Evolutionary conservation across 2,113 vertebrate species (phyloP).

Genomic region (Halichoeres trimaculatus): DNA sequence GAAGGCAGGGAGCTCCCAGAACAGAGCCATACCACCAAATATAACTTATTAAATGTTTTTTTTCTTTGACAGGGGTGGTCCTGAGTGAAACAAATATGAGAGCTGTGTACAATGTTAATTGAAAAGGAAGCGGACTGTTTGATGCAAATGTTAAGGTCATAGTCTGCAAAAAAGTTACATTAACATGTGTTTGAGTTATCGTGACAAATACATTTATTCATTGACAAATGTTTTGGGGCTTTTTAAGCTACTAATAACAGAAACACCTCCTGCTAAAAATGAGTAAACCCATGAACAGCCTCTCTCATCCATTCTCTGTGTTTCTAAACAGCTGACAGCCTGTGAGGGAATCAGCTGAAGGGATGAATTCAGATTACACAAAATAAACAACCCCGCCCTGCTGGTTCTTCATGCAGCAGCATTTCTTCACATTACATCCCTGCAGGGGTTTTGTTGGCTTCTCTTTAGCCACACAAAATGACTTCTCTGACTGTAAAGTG

Average conservation of each 20-base stretch:
- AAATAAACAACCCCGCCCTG: slow-evolving; percentile 30
- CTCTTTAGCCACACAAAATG: slow-evolving; percentile 14
- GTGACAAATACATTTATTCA: background rate
- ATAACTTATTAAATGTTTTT: too few relatives aligned
- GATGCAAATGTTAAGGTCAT: too few relatives aligned
- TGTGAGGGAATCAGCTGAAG: background rate
- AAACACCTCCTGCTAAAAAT: background rate
- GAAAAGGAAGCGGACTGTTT: too few relatives aligned
- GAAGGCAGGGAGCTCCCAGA: too few relatives aligned
- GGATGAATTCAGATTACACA: slow-evolving; percentile 7
- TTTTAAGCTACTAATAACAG: background rate
- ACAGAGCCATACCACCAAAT: too few relatives aligned
- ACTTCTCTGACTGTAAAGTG: background rate
- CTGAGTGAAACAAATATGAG: too few relatives aligned
- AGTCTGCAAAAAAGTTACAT: too few relatives aligned
- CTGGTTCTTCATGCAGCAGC: slow-evolving; percentile 10
- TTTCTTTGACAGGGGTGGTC: too few relatives aligned
- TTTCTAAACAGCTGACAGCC: background rate
- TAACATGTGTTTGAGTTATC: too few relatives aligned
- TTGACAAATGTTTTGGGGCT: background rate
- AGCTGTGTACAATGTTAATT: too few relatives aligned
- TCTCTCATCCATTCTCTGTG: background rate
- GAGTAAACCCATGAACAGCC: background rate
- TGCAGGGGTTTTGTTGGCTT: slow-evolving; percentile 24
- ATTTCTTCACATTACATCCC: slow-evolving; percentile 23